phyloP scores from a whole-genome alignment of 1,140 invertebrate species.

The Mizuhopecten yessoensis region DNA sequence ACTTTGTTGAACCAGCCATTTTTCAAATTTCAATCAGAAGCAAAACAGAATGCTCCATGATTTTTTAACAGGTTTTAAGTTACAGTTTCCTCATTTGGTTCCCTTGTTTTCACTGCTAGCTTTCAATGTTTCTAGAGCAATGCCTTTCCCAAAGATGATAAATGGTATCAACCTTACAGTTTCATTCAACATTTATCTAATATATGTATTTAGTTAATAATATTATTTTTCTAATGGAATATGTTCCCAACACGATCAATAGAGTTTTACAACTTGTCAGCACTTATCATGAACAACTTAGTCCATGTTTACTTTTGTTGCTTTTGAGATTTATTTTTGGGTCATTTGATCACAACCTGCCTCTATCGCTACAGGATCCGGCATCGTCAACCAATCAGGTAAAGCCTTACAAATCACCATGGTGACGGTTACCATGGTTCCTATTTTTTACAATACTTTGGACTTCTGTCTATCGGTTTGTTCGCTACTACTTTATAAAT shows the following conservation, averaged over 20 bases:
- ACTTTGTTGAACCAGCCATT: too few species aligned
- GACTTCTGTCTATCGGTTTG: slow-evolving; percentile 6
- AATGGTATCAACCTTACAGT: not conserved
- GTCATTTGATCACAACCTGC: slow-evolving; percentile 45
- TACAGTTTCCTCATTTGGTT: not conserved
- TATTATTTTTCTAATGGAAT: not conserved
- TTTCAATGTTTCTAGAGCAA: not conserved
- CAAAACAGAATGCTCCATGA: not conserved
- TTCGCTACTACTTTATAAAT: slow-evolving; percentile 19
- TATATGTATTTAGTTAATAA: too few species aligned
- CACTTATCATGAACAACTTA: not conserved
- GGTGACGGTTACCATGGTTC: not conserved
- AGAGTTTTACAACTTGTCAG: not conserved
- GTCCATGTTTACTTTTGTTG: slow-evolving; percentile 42
- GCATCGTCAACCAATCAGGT: slow-evolving; percentile 54
- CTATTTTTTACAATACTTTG: slow-evolving; percentile 8
- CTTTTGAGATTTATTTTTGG: slow-evolving; percentile 40
- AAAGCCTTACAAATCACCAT: slow-evolving; percentile 10
- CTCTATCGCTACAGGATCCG: slow-evolving; percentile 54
- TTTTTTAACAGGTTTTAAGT: not conserved
- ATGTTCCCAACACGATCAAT: not conserved
- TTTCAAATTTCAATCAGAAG: too few species aligned
- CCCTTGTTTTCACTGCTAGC: not conserved
- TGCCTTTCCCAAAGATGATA: not conserved
- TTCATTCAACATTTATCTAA: not conserved